Percentiles rank a stretch among this genome's conserved stretches.
Evolutionary conservation across 2,113 vertebrate genomes (phyloP).

Genomic region (Amazona vittata): DNA sequence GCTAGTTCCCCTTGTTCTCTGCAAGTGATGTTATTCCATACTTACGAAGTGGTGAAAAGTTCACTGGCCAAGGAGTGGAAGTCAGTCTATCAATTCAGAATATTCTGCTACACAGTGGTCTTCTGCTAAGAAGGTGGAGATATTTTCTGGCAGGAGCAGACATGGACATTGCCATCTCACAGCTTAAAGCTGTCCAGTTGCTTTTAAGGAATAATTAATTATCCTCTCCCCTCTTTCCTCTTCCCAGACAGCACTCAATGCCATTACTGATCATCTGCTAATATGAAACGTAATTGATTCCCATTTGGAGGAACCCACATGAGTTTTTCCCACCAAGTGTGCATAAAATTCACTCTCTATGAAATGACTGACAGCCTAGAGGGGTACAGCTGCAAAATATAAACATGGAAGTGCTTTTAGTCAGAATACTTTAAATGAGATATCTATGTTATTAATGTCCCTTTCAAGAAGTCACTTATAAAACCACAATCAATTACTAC

Average conservation of each 20-base stretch:
- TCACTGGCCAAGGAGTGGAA: not conserved
- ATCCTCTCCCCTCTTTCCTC: not conserved
- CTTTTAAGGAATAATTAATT: constrained; percentile 36
- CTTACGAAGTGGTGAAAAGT: not conserved
- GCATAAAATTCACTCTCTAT: not conserved
- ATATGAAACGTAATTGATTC: not conserved
- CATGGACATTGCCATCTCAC: not conserved
- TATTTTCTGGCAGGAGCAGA: not conserved
- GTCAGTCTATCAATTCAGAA: not conserved
- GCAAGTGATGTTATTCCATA: not conserved
- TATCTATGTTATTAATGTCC: not conserved
- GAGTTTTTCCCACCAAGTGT: not conserved
- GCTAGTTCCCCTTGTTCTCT: not conserved
- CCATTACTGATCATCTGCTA: constrained; percentile 3
- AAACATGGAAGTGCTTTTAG: constrained; percentile 8
- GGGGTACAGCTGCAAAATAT: not conserved
- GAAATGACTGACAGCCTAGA: constrained; percentile 28
- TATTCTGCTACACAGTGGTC: not conserved
- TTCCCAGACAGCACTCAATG: not conserved
- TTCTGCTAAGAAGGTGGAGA: not conserved
- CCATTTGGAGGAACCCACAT: not conserved
- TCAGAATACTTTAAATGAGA: not conserved
- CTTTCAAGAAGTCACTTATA: constrained; percentile 6
- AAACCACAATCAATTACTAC: not conserved
- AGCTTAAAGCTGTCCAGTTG: not conserved